Conservation (phyloP, 2,888 invertebrate species). For the Deroplatys truncata region DNA sequence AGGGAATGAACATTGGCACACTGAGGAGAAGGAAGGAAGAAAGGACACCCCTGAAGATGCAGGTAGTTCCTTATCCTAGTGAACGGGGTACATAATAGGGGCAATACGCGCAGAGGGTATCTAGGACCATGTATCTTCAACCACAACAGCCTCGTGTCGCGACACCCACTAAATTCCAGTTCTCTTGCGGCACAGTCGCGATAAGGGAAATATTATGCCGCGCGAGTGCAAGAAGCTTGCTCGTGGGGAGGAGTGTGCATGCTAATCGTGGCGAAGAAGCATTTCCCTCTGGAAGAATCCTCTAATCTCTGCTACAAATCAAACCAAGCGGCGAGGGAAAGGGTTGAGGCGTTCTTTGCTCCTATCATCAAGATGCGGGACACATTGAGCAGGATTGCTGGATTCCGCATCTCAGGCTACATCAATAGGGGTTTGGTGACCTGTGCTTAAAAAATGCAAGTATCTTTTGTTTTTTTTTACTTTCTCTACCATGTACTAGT, state of each 20-base stretch:
- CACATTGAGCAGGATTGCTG: too few relatives aligned
- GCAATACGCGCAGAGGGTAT: conserved; percentile 7
- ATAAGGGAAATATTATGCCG: conserved; percentile 3
- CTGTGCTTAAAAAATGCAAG: too few relatives aligned
- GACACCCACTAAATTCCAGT: not conserved
- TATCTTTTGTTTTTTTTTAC: too few relatives aligned
- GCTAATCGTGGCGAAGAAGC: not conserved
- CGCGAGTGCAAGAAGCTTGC: not conserved
- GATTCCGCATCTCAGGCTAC: too few relatives aligned
- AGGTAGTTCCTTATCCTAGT: not conserved
- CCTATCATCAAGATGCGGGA: too few relatives aligned
- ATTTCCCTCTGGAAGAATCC: not conserved
- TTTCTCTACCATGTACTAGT: too few relatives aligned
- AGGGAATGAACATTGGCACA: too few relatives aligned
- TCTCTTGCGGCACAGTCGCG: not conserved
- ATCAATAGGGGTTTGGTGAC: too few relatives aligned
- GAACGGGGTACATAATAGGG: conserved; percentile 1
- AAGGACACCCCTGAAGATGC: not conserved
- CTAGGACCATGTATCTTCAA: not conserved
- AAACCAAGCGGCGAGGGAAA: not conserved
- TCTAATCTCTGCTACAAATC: not conserved
- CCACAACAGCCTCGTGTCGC: not conserved
- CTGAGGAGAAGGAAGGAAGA: too few relatives aligned
- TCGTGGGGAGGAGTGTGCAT: not conserved
- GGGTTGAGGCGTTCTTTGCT: not conserved